Percentiles rank a stretch among this genome's conserved stretches.
phyloP scores from a whole-genome alignment of 2,113 vertebrate genomes.

The Opisthocomus hoazin region DNA sequence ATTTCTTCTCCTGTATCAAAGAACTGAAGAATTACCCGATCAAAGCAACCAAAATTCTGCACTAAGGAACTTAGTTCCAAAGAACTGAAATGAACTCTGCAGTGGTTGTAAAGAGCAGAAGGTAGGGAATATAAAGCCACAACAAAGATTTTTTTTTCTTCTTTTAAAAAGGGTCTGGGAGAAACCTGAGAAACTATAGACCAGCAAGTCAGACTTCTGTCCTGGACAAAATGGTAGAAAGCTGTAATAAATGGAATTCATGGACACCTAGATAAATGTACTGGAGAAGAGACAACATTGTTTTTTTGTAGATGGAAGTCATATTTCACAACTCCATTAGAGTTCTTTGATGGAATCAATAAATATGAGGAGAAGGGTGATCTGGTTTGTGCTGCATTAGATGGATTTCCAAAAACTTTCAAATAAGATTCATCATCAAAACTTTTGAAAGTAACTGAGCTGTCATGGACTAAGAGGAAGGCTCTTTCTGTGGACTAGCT shows the following conservation, averaged over 20 bases:
- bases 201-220: neutral
- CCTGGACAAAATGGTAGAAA: neutral
- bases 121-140: neutral
- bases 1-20: neutral
- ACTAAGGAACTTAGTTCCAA: neutral
- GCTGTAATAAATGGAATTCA: neutral
- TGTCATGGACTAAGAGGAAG: neutral
- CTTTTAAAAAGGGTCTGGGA: neutral
- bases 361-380: neutral
- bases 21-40: neutral
- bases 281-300: neutral
- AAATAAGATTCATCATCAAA: neutral
- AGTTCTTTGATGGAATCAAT: conserved; percentile 19
- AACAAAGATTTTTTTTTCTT: neutral
- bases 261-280: neutral
- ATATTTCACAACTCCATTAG: conserved; percentile 45
- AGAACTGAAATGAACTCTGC: neutral
- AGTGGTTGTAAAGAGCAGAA: neutral
- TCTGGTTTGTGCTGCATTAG: neutral
- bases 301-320: neutral
- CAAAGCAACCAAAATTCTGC: neutral
- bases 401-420: conserved; percentile 15
- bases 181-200: neutral
- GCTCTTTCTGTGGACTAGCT: neutral
- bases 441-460: neutral